Conservation (phyloP, 2,797 vertebrate species). For the Threskiornis aethiopicus region DNA sequence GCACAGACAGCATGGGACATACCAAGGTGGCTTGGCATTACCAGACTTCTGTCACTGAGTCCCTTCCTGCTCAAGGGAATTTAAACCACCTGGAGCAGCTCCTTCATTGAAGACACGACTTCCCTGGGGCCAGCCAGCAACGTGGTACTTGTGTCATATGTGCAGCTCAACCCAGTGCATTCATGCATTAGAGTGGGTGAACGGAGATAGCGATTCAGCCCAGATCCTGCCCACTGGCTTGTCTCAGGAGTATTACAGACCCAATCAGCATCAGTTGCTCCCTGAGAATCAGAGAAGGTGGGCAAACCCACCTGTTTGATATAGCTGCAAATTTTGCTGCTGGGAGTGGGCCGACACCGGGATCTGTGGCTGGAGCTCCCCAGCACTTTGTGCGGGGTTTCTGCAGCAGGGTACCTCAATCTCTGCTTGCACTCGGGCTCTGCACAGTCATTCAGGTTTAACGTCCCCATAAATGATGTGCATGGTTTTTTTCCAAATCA, state of each 20-base stretch:
- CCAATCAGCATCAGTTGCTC: background rate
- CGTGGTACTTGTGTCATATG: background rate
- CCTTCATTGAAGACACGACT: background rate
- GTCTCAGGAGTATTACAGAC: background rate
- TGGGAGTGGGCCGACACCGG: background rate
- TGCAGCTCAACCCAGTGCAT: accelerated
- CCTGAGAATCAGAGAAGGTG: background rate
- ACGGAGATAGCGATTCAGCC: background rate
- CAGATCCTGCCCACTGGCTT: background rate
- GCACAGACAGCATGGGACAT: background rate
- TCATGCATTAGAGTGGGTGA: background rate
- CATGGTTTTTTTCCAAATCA: accelerated
- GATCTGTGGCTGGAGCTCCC: background rate
- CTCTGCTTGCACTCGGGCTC: background rate
- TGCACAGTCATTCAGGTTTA: background rate
- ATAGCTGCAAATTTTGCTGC: background rate
- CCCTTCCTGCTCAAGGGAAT: background rate
- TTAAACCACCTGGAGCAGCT: background rate
- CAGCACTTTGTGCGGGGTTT: accelerated
- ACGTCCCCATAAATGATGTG: accelerated
- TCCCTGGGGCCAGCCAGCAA: background rate
- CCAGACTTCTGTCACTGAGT: background rate
- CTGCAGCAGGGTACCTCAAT: accelerated
- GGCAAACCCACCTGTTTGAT: background rate
- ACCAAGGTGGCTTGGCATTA: accelerated